A percentile compares a stretch with the other conserved stretches of the same genome.
Evolutionary conservation across 2,113 vertebrate species (phyloP).

Genomic region (Mastomys coucha): DNA sequence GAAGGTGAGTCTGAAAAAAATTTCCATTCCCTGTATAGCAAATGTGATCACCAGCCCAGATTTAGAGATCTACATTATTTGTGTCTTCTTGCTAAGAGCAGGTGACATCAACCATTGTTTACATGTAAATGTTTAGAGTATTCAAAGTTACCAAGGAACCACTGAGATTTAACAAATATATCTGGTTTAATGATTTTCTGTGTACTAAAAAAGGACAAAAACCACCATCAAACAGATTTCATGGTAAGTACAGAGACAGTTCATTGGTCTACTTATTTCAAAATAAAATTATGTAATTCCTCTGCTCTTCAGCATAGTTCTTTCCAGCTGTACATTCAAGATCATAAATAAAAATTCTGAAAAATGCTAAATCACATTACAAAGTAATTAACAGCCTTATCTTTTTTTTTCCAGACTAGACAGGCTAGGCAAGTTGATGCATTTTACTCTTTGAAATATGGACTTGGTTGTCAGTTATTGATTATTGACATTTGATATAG

Average conservation of each 20-base stretch:
- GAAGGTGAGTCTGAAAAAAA: not conserved
- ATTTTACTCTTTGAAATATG: constrained; percentile 56
- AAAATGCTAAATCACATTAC: not conserved
- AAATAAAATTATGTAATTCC: not conserved
- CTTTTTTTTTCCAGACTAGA: constrained; percentile 32
- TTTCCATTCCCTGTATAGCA: not conserved
- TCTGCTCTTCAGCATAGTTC: not conserved
- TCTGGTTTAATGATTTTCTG: not conserved
- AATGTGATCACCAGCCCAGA: not conserved
- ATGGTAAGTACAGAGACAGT: not conserved
- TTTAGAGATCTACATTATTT: not conserved
- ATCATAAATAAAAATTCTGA: constrained; percentile 56
- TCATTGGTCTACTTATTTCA: not conserved
- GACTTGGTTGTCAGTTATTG: constrained; percentile 4
- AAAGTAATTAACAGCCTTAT: constrained; percentile 37
- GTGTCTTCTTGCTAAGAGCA: not conserved
- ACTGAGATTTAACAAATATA: not conserved
- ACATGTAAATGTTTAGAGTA: not conserved
- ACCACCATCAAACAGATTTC: not conserved
- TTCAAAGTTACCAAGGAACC: not conserved
- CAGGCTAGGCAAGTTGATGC: not conserved
- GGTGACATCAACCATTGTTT: not conserved
- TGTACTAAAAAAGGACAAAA: not conserved
- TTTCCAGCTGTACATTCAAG: not conserved
- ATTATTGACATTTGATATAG: constrained; percentile 46